Base-by-base conservation (phyloP, 2,888 invertebrate species). In the Amphiduros pacificus region DNA sequence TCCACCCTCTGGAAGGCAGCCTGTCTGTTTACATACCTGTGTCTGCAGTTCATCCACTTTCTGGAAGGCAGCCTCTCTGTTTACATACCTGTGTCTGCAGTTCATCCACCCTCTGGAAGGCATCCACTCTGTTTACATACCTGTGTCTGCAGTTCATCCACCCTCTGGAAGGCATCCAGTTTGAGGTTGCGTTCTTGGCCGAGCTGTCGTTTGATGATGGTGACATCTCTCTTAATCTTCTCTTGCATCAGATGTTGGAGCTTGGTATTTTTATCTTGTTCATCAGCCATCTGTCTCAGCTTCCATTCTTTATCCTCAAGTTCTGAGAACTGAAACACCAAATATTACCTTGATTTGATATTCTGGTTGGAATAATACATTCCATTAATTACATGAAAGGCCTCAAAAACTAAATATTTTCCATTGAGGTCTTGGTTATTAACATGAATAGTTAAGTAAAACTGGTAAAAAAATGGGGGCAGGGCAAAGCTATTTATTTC, bases 51-150 rank as follows among this genome's bases (percentile, higher is more conserved):
- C 75, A 65, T 82, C 82, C 24, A 82, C 81, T 60, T 79, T 64
- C 51, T 76, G 74, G 65, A 82, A 82, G 20, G 82, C 82, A 53
- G 74, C 76, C 28, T 79, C n/a, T n/a, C n/a, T n/a, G n/a, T n/a
- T n/a, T 4, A 22, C 20, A 24, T 14, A 67, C 65, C 65, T 66
- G 63, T 9, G 69, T 65, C 27, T 79, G 81, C 52, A 82, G 72
- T 41, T 77, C 75, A 65, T 82, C 82, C 24, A 82, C 81, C 60
- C 80, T 64, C 51, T 76, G 74, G 65, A 82, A 82, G 20, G 82
- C 82, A 53, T 75, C 76, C 28, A 80, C n/a, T n/a, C n/a, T n/a
- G n/a, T n/a, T n/a, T 4, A 22, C 20, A 24, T 14, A 67, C 65
- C 65, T 66, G 63, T 9, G 69, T 65, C 27, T 79, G 81, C 52